Percentiles rank a stretch among this genome's conserved stretches.
Conservation (phyloP, 2,113 vertebrate species). For the Oplegnathus fasciatus region DNA sequence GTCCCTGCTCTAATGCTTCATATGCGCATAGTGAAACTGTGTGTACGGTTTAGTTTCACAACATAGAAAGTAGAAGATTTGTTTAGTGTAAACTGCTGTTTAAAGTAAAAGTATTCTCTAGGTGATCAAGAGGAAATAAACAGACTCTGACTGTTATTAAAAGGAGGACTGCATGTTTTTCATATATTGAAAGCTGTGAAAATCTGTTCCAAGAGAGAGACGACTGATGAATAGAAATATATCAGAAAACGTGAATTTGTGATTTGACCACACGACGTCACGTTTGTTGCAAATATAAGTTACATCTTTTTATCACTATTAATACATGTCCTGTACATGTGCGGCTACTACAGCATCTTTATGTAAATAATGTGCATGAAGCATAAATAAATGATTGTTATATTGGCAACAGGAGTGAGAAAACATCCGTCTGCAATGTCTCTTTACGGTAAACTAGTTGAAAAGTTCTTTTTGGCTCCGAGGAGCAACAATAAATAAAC, state of each 20-base stretch:
- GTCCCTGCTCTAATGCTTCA: neutral
- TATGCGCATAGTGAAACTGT: neutral
- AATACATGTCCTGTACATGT: neutral
- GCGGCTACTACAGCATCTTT: neutral
- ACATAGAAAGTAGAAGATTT: neutral
- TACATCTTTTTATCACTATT: neutral
- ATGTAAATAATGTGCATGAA: neutral
- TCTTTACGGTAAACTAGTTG: neutral
- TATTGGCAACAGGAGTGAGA: neutral
- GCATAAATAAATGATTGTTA: neutral
- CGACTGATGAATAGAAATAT: neutral
- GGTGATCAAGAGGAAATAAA: neutral
- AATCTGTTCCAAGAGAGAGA: neutral
- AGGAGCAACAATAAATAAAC: constrained; percentile 14
- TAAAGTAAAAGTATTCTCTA: neutral
- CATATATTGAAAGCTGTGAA: neutral
- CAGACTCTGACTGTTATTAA: neutral
- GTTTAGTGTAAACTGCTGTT: neutral
- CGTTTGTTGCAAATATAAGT: neutral
- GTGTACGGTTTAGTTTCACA: neutral
- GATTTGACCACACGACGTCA: neutral
- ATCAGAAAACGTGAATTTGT: neutral
- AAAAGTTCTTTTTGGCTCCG: neutral
- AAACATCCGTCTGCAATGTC: neutral
- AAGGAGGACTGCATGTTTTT: neutral